Percentiles rank a stretch among this genome's conserved stretches.
These are phyloP conservation scores for Dasypolia templi DNA, from an alignment of 2,888 invertebrate genomes.

Conservation along the genomic window DNA sequence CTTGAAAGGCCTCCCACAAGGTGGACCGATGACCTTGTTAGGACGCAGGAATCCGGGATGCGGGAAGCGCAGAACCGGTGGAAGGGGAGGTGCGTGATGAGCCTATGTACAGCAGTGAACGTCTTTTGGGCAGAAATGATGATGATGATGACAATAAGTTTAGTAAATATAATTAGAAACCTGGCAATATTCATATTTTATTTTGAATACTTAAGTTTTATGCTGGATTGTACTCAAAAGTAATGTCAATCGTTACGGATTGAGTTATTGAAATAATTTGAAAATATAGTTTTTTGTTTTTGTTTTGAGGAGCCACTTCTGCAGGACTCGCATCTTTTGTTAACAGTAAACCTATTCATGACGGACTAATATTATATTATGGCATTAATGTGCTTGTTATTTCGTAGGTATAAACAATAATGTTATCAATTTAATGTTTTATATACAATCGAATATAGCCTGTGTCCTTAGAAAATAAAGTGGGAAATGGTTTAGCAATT, in stretches of 20 bases:
- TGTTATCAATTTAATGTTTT: neutral
- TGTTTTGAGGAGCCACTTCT: too few relatives aligned
- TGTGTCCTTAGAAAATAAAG: neutral
- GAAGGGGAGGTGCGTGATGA: too few relatives aligned
- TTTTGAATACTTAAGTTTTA: neutral
- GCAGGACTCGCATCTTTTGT: neutral
- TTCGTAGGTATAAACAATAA: slow-evolving; percentile 1
- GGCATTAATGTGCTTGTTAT: neutral
- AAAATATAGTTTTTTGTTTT: too few relatives aligned
- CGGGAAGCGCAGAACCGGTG: too few relatives aligned
- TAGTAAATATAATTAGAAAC: too few relatives aligned
- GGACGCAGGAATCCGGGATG: too few relatives aligned
- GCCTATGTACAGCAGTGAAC: too few relatives aligned
- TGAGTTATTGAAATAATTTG: neutral
- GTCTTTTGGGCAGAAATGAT: too few relatives aligned
- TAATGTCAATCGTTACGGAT: neutral
- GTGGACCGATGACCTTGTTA: too few relatives aligned
- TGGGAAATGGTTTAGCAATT: neutral
- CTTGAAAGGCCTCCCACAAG: too few relatives aligned
- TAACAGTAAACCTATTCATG: slow-evolving; percentile 11
- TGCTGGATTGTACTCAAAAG: neutral
- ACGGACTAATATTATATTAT: neutral
- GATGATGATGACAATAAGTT: too few relatives aligned
- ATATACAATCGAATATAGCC: neutral
- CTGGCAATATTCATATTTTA: too few relatives aligned